Evolutionary conservation across 1,140 invertebrate species (phyloP), one percentile per base, ranked within the genome.

Genomic region (Aethina tumida): DNA sequence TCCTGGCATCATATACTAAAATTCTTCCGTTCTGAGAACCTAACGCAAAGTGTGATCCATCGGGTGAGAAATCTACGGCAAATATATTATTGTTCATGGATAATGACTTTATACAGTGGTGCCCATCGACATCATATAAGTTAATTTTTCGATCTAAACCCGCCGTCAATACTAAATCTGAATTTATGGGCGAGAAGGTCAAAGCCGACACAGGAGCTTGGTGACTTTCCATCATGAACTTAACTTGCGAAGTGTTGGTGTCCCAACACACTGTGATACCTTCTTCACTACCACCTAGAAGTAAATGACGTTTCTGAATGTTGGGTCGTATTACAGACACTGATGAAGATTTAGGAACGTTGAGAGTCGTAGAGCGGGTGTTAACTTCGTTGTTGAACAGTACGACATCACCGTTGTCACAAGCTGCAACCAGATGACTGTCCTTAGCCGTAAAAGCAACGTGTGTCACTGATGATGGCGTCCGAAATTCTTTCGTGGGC

Each of bases 191-290:
- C 5, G 55, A 59, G 33, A 59, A 60, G 16, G 46, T 47, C 2
- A 52, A 19, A 22, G 48, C 45, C 9, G 48, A 51, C 7, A 60
- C 51, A 6, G 49, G 46, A 4, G 55, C 53, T 14, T 47, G 41
- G 27, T 63, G 60, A 0, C 53, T 40, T 16, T 52, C 43, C 26
- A 41, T 50, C 19, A 31, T 31, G 24, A 50, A 54, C 22, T 48
- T 54, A 2, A 39, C 25, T 41, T 53, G 53, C 22, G 49, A 52
- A 3, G 46, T 41, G 17, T 63, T 56, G 8, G 50, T 55, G 42
- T 63, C 60, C 57, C 58, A 63, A 22, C 56, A 47, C 9, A 38
- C 52, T 5, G 61, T 52, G 6, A 55, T 41, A 3, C 60, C 59
- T 44, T 61, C 58, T 25, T 53, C 52, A 32, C 58, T 59, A 5